phyloP scores from a whole-genome alignment of 1,140 invertebrate species.

The Papilio dardanus region DNA sequence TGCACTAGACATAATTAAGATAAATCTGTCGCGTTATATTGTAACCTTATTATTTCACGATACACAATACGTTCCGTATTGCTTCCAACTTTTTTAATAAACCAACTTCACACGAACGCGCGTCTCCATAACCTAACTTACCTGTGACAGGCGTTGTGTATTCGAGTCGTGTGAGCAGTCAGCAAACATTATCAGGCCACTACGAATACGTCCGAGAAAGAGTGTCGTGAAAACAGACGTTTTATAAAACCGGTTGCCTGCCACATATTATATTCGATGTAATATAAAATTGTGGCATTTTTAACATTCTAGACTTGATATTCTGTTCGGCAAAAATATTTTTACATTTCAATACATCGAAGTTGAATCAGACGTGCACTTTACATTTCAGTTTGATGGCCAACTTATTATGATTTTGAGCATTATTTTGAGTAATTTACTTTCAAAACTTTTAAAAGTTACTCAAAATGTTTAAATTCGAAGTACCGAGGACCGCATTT shows the following conservation, averaged over 20 bases:
- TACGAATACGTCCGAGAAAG: constrained; percentile 44
- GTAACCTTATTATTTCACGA: constrained; percentile 29
- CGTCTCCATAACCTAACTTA: constrained; percentile 27
- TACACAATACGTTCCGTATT: constrained; percentile 3
- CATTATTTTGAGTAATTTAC: too few relatives aligned
- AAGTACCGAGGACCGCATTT: background rate
- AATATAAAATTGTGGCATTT: background rate
- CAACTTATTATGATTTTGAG: too few relatives aligned
- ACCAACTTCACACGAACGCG: background rate
- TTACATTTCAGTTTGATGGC: too few relatives aligned
- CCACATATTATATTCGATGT: background rate
- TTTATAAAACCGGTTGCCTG: constrained; percentile 23
- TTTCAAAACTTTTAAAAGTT: background rate
- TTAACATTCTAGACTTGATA: constrained; percentile 7
- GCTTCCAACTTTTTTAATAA: constrained; percentile 5
- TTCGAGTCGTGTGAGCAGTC: constrained; percentile 46
- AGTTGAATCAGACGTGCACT: background rate
- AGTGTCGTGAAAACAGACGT: constrained; percentile 23
- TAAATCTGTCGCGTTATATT: constrained; percentile 60
- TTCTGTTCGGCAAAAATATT: background rate
- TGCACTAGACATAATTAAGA: constrained; percentile 64
- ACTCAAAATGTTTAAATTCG: background rate
- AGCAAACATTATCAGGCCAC: constrained; percentile 57
- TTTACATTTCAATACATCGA: background rate
- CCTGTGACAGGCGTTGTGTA: constrained; percentile 36